These are phyloP conservation scores for Oxycera nigricornis DNA, from an alignment of 2,888 invertebrate genomes.

Conservation along the genomic window DNA sequence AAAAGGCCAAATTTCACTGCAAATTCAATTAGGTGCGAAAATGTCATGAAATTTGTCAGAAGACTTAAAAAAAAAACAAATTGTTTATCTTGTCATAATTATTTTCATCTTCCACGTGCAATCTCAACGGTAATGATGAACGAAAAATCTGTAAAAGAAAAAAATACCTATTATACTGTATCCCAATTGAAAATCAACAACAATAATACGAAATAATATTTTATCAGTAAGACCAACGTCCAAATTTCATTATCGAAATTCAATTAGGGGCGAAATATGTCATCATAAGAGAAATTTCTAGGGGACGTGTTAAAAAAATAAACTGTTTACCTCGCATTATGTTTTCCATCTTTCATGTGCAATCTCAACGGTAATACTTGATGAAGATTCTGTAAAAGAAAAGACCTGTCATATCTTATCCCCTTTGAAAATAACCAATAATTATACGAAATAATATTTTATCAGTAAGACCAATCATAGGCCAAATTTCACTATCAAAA, in stretches of 20 bases:
- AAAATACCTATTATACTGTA: neutral
- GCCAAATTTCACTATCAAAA: slow-evolving; percentile 23
- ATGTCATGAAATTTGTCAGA: no score
- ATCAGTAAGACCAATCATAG: slow-evolving; percentile 40
- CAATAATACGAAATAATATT: neutral
- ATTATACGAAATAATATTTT: neutral
- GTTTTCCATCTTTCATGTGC: no score
- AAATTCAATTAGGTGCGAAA: slow-evolving; percentile 42
- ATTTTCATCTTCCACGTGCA: no score
- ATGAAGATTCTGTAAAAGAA: no score
- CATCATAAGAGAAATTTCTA: no score
- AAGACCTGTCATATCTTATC: neutral
- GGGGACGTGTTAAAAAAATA: no score
- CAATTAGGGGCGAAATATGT: slow-evolving; percentile 38
- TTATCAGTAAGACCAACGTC: slow-evolving; percentile 36
- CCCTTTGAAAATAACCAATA: neutral
- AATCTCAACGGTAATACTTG: no score
- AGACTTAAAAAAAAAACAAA: no score
- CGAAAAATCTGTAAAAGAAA: no score
- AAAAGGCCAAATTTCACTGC: slow-evolving; percentile 14
- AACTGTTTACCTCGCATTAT: no score
- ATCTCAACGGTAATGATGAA: no score
- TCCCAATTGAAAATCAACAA: neutral
- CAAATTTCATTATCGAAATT: slow-evolving; percentile 33
- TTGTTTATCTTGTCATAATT: no score